Conservation (phyloP, 2,797 vertebrate genomes). For the Etheostoma nigrum region DNA sequence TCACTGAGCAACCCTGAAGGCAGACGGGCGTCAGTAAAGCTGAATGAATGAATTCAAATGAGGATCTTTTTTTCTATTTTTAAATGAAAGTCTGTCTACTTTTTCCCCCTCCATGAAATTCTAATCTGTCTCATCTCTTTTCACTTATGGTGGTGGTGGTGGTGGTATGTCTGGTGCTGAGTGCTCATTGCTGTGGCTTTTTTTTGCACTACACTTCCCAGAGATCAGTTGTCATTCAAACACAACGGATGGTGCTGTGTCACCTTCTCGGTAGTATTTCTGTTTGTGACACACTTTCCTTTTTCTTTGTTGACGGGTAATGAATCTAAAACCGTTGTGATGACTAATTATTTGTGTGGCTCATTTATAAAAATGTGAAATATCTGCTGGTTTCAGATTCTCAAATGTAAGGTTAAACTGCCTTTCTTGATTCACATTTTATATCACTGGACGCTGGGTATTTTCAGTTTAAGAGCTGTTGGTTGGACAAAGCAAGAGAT, state of each 20-base stretch:
- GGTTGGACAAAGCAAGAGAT: background rate
- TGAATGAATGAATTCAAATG: slow-evolving; percentile 44
- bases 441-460: background rate
- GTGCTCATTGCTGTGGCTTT: background rate
- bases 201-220: background rate
- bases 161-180: background rate
- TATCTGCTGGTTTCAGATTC: background rate
- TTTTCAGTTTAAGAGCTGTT: background rate
- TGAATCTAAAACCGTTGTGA: background rate
- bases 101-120: background rate
- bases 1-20: slow-evolving; percentile 40
- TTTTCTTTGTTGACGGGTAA: background rate
- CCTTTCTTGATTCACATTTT: background rate
- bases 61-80: background rate
- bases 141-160: background rate
- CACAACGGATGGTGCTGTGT: background rate
- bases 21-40: slow-evolving; percentile 22
- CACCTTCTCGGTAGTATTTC: background rate
- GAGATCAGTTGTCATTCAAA: slow-evolving; percentile 4
- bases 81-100: background rate
- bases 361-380: background rate
- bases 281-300: background rate
- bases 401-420: background rate
- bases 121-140: slow-evolving; percentile 2
- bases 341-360: background rate